A percentile compares a stretch with the other conserved stretches of the same genome.
Conservation (phyloP, 2,888 invertebrate species). For the Hetaerina titia region DNA sequence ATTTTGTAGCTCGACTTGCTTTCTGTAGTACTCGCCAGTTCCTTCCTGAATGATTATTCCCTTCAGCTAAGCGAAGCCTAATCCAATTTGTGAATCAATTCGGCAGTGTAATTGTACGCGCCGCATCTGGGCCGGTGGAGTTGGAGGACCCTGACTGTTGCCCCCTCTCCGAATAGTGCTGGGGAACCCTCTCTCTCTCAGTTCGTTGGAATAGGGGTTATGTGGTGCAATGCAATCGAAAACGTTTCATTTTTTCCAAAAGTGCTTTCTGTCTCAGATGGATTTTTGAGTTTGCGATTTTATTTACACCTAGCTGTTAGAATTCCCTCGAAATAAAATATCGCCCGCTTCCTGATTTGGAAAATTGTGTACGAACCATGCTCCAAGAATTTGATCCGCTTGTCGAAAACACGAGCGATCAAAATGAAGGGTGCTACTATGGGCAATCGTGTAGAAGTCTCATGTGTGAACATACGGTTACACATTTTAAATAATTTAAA, state of each 20-base stretch:
- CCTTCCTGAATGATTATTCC: not conserved
- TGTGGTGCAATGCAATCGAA: not conserved
- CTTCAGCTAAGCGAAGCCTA: not conserved
- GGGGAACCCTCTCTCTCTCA: not conserved
- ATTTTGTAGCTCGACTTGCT: not conserved
- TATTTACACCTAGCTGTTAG: not conserved
- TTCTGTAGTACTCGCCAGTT: not conserved
- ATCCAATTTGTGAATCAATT: conserved; percentile 19
- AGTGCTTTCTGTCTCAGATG: not conserved
- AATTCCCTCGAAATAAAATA: not conserved
- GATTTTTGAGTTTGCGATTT: not conserved
- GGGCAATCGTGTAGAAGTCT: no score
- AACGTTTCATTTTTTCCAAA: not conserved
- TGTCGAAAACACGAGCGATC: no score
- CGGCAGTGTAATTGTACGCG: not conserved
- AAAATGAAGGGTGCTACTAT: no score
- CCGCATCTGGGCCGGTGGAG: not conserved
- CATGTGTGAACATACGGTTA: no score
- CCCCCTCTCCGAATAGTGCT: not conserved
- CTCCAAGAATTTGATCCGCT: no score
- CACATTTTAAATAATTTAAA: no score
- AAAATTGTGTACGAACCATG: not conserved
- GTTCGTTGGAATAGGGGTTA: not conserved
- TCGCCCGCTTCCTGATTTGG: not conserved
- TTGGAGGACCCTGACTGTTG: not conserved